phyloP scores from a whole-genome alignment of 1,140 invertebrate species.

The Potamilus streckersoni region DNA sequence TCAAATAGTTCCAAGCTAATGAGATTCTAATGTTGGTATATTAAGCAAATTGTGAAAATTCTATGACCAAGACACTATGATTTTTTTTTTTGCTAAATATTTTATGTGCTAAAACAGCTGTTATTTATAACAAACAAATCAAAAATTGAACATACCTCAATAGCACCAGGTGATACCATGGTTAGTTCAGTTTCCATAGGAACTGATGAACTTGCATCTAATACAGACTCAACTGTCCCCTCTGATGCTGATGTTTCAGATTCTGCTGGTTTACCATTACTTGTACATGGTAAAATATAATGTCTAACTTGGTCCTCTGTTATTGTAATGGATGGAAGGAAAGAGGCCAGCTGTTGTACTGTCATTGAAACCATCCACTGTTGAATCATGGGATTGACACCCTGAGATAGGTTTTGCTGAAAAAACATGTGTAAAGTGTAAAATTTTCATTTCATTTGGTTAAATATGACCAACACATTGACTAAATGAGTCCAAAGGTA shows the following conservation, averaged over 20 bases:
- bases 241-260: neutral
- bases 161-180: constrained; percentile 19
- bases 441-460: no score
- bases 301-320: constrained; percentile 46
- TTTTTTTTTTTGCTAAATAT: no score
- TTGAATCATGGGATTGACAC: constrained; percentile 56
- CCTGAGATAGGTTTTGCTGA: constrained; percentile 45
- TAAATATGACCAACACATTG: no score
- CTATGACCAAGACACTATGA: no score
- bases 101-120: no score
- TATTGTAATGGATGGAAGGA: constrained; percentile 45
- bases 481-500: no score
- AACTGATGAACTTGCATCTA: constrained; percentile 5
- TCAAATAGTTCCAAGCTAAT: no score
- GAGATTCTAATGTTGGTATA: no score
- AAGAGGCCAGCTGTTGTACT: constrained; percentile 48
- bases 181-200: constrained; percentile 27
- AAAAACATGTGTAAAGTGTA: neutral
- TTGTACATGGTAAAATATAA: constrained; percentile 39
- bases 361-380: constrained; percentile 57
- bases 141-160: constrained; percentile 7
- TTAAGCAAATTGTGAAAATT: no score
- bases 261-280: neutral
- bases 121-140: no score
- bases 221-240: neutral